Base-by-base conservation (phyloP, 2,888 invertebrate species). In the Ischnura elegans region DNA sequence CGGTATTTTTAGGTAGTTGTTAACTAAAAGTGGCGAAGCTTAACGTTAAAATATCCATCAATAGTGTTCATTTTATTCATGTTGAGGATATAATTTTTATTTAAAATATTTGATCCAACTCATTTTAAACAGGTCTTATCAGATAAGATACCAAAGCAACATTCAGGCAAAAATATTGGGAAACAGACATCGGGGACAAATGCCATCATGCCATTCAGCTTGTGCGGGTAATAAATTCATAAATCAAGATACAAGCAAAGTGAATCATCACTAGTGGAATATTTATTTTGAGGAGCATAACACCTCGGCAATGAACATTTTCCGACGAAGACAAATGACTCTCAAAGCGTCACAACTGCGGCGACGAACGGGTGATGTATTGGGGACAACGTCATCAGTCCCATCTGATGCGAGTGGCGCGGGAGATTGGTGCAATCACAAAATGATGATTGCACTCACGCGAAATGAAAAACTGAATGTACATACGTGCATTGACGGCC, bases 391-490 rank as follows among this genome's bases (percentile, higher is more conserved):
- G 42, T 61, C 43, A 90, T 25, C 42, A 42, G 25, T 43, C 61
- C 61, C 43, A 55, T 61, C 86, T 46, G 45, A 43, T 46, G 45
- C 90, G 90, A 61, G 42, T 21, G 29, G 25, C 29, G 55, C 42
- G 55, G 43, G 87, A 55, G 87, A 87, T 55, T 87, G 51, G 55
- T 42, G 87, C 55, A 66, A 61, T 51, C 61, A 90, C 61, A 61
- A 66, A 90, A 90, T 90, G 90, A 90, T 90, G 90, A 90, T 66
- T 90, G 90, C 90, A 61, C 90, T 61, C 47, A 43, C 61, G 29
- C 25, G 90, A 87, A 36, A 61, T 87, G 87, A 87, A 55, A n/a
- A 55, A 90, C 43, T 43, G 42, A 66, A 90, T 45, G 45, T 46
- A n/a, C 46, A 21, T n/a, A n/a, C 46, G 36, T n/a, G 43, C 90